Percentiles rank a stretch among this genome's conserved stretches.
phyloP scores from a whole-genome alignment of 2,113 vertebrate genomes.

The Anolis sagrei region DNA sequence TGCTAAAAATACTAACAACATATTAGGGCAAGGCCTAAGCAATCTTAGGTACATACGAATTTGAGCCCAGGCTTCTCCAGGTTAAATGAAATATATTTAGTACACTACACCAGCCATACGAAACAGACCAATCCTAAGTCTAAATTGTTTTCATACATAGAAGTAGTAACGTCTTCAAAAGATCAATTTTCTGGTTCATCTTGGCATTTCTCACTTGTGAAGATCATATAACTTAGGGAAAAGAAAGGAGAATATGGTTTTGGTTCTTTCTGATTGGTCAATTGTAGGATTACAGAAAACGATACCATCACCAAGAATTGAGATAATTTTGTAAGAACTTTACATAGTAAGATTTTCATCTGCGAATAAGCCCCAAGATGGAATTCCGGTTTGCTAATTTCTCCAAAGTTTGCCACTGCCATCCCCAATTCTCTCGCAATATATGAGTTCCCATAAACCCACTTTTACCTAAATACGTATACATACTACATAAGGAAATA shows the following conservation, averaged over 20 bases:
- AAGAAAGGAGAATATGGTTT: not conserved
- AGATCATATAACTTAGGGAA: not conserved
- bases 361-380: constrained; percentile 24
- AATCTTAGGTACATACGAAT: not conserved
- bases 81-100: not conserved
- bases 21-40: not conserved
- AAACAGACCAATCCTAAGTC: not conserved
- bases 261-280: constrained; percentile 5
- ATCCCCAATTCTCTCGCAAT: not conserved
- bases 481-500: not conserved
- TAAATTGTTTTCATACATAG: not conserved
- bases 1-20: not conserved
- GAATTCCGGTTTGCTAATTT: rapidly evolving
- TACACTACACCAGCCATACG: not conserved
- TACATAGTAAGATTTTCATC: not conserved
- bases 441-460: not conserved
- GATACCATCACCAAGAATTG: not conserved
- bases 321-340: not conserved
- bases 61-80: not conserved
- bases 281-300: not conserved
- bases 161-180: not conserved
- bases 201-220: not conserved
- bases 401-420: not conserved
- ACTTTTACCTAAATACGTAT: not conserved
- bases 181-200: not conserved